Percentiles rank a stretch among this genome's conserved stretches.
These are phyloP conservation scores for Pseudachorutes palmiensis DNA, from an alignment of 1,140 invertebrate species.

Conservation along the genomic window DNA sequence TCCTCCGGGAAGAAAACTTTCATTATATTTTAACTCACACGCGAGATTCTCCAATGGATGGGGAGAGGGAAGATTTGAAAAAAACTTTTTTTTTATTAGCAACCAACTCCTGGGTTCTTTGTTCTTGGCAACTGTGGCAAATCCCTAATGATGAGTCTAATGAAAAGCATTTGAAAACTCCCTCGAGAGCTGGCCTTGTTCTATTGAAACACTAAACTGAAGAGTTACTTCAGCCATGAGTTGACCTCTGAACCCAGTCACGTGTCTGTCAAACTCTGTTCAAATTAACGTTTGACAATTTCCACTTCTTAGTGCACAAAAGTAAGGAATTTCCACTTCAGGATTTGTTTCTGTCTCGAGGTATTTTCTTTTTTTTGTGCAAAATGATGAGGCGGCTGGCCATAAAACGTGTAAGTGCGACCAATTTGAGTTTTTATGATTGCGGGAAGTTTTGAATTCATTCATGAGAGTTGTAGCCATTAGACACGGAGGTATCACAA, in stretches of 20 bases:
- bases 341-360: not conserved
- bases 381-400: no score
- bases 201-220: not conserved
- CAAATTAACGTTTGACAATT: no score
- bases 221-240: not conserved
- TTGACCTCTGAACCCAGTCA: no score
- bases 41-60: no score
- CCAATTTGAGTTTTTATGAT: no score
- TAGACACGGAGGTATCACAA: slow-evolving; percentile 3
- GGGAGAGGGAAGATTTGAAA: not conserved
- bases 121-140: not conserved
- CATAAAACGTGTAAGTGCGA: no score
- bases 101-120: not conserved
- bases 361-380: no score
- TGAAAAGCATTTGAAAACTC: not conserved
- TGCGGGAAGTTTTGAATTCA: not conserved
- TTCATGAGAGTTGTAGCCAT: not conserved
- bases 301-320: no score
- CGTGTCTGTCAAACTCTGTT: no score
- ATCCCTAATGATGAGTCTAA: not conserved
- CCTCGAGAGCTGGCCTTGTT: not conserved
- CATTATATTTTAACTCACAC: not conserved
- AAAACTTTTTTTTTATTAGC: not conserved
- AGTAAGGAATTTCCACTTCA: not conserved
- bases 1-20: no score